Conservation (phyloP, 2,113 vertebrate species). For the Chamaea fasciata region DNA sequence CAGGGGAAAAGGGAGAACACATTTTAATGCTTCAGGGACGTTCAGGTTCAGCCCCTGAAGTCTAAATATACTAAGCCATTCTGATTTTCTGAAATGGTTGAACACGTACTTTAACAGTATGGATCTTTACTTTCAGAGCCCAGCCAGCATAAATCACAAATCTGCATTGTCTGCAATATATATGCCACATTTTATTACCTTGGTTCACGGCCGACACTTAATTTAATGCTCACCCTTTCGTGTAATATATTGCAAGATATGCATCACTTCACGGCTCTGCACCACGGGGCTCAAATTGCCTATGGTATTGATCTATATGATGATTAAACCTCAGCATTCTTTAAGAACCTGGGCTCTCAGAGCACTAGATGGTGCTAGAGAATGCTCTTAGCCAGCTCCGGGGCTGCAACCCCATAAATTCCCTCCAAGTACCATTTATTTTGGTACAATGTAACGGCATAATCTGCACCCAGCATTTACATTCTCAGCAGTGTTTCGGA, state of each 20-base stretch:
- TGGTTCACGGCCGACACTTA: neutral
- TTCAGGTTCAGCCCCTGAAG: neutral
- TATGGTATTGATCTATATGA: neutral
- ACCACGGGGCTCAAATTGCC: neutral
- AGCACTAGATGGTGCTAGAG: slow-evolving; percentile 67
- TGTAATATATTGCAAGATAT: slow-evolving; percentile 6
- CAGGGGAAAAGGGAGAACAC: neutral
- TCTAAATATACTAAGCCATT: neutral
- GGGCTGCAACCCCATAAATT: neutral
- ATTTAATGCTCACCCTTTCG: slow-evolving; percentile 16
- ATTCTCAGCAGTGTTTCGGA: neutral
- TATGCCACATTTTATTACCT: neutral
- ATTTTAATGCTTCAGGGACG: neutral
- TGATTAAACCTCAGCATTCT: neutral
- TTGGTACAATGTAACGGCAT: neutral
- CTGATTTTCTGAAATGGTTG: neutral
- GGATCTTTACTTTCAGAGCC: neutral
- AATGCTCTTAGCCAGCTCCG: neutral
- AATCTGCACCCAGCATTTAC: neutral
- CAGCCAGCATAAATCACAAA: neutral
- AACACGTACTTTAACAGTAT: rapidly evolving
- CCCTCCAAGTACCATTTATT: neutral
- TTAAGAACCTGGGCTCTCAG: neutral
- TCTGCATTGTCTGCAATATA: slow-evolving; percentile 14
- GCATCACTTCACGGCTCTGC: neutral